These are phyloP conservation scores for Drosophila cognata DNA, from an alignment of 2,888 invertebrate species.

Conservation along the genomic window DNA sequence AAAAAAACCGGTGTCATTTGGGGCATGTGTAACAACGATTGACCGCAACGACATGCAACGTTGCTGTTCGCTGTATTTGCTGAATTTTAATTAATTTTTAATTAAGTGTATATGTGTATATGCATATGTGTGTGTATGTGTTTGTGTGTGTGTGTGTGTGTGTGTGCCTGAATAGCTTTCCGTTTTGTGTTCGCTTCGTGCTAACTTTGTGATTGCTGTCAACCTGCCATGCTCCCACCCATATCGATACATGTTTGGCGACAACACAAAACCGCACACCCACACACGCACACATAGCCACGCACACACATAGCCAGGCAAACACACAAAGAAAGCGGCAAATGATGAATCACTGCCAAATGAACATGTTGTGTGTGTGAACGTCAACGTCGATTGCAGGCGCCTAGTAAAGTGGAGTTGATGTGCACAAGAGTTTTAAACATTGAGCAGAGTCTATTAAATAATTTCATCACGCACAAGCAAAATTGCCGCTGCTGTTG, in stretches of 20 bases:
- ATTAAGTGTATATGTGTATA: conserved; percentile 53
- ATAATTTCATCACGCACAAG: conserved; percentile 56
- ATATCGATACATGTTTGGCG: conserved; percentile 50
- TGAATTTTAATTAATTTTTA: conserved; percentile 78
- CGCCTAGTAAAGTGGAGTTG: background rate
- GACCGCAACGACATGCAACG: conserved; percentile 37
- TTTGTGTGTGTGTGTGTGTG: conserved; percentile 20
- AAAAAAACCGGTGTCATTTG: conserved; percentile 14
- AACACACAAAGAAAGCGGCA: conserved; percentile 25
- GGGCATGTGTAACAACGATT: conserved; percentile 15
- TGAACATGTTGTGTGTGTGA: conserved; percentile 56
- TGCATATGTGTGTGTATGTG: conserved; percentile 12
- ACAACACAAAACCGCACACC: conserved; percentile 5
- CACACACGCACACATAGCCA: background rate
- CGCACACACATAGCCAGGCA: background rate
- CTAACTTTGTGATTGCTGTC: conserved; percentile 42
- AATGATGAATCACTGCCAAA: conserved; percentile 74
- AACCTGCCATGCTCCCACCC: conserved; percentile 10
- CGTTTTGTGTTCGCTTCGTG: conserved; percentile 19
- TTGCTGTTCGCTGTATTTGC: conserved; percentile 38
- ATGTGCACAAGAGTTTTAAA: conserved; percentile 18
- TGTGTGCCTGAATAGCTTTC: conserved; percentile 10
- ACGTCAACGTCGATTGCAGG: conserved; percentile 25
- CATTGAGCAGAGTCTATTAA: conserved; percentile 44
- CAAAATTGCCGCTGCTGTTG: conserved; percentile 8